Evolutionary conservation across 2,113 vertebrate genomes (phyloP), one percentile per base, ranked within the genome.

Genomic region (Phylloscopus trochiloides): DNA sequence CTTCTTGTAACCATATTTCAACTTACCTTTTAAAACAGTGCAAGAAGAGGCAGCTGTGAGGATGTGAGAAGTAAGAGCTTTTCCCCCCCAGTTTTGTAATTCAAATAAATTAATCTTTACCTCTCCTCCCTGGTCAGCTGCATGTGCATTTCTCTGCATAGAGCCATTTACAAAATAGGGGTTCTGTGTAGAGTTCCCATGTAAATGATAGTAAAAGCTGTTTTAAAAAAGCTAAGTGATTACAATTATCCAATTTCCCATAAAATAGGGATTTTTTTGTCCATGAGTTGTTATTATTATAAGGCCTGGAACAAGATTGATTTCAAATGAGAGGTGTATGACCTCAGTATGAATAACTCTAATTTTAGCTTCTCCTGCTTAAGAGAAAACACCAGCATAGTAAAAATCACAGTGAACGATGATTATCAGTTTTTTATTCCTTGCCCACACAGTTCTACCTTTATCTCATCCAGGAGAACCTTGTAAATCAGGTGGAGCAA

Each of bases 361-460:
- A 45, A 26, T 34, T 40, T 71, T 42, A 81, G 4, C 24, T 71
- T 42, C 22, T 84, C 6, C 47, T 59, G 18, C 34, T 42, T 59
- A 55, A 74, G 50, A 62, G 43, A 67, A 87, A 71, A 32, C 43
- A 71, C 12, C 0, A 0, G 12, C 31, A 59, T 14, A n/a, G 11
- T 40, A 70, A 50, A 62, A 84, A 45, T 47, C n/a, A 21, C 5
- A 45, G 16, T 34, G 18, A 82, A 13, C 12, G 59, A 32, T 50
- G 15, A 32, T 61, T 62, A 66, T 28, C 12, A 19, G 21, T 11
- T 59, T 52, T 86, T 75, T 70, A 51, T 36, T 73, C 29, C 12
- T 57, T 36, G 32, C 22, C 45, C 34, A 57, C 0, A 45, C 40
- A 82, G 29, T 38, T 93, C 57, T 34, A 43, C 24, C 50, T 81